Evolutionary conservation across 2,113 vertebrate species (phyloP).

Genomic region (crab-eating macaque (Macaca fascicularis)): DNA sequence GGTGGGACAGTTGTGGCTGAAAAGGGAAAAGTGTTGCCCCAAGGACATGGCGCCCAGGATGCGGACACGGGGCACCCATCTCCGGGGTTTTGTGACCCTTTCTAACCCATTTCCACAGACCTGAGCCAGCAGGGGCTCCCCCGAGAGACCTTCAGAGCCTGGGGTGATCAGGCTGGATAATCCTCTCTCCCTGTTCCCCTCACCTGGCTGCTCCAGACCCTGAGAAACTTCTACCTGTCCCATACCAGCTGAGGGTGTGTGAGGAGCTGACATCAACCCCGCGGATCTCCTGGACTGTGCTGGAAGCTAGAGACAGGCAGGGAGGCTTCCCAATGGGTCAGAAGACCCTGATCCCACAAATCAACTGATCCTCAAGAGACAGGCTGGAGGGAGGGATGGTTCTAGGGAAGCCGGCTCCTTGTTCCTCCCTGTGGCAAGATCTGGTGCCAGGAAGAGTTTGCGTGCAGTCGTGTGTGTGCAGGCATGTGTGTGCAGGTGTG

Average conservation of each 20-base stretch:
- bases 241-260: neutral
- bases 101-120: neutral
- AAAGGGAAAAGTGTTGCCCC: neutral
- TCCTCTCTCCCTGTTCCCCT: too few relatives aligned
- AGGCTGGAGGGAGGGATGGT: neutral
- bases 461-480: fast-evolving
- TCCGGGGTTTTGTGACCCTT: neutral
- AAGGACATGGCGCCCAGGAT: neutral
- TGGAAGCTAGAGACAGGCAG: neutral
- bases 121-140: neutral
- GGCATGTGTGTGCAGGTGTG: too few relatives aligned
- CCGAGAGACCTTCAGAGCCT: neutral
- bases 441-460: neutral
- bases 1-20: neutral
- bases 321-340: neutral
- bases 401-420: neutral
- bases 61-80: too few relatives aligned
- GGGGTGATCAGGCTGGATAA: too few relatives aligned
- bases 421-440: fast-evolving
- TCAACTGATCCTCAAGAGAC: neutral
- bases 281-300: neutral
- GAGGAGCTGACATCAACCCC: neutral
- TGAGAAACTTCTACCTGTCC: neutral
- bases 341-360: neutral
- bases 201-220: neutral